Base-by-base conservation (phyloP, 2,888 invertebrate genomes). In the Leptopilina drosophilae region DNA sequence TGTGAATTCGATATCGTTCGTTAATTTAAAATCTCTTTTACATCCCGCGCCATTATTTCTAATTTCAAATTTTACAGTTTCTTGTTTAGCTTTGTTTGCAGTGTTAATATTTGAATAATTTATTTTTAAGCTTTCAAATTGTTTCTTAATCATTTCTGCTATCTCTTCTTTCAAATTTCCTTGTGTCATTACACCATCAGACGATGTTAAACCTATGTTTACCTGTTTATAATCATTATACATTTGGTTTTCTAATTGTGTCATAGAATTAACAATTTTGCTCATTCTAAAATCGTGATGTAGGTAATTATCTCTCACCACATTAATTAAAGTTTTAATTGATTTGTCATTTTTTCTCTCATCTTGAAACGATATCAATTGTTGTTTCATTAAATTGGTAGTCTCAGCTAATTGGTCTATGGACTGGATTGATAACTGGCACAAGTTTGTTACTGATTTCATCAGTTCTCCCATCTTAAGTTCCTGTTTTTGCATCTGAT, bases 1-100 rank as follows among this genome's bases (percentile, higher is more conserved):
- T 77, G 73, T 75, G 26, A 75, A 78, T 76, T 81, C 76, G 14
- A 73, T 64, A 42, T 73, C n/a, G n/a, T 26, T 40, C 46, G 46
- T 81, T 42, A 76, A 49, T 79, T 81, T 79, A 15, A 76, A 73
- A 53, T 81, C 62, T 59, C 75, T 64, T 78, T 76, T 77, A n/a
- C 73, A 62, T 79, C 77, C 79, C 12, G 59, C 56, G 6, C 59
- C 59, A 73, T 77, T 80, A 40, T 80, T 42, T 15, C 65, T 73
- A 20, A 67, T 64, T 77, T 77, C 40, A 15, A 77, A n/a, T 40
- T 67, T 53, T 15, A 53, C 49, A 6, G 67, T 64, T 42, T 81
- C 76, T 59, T 59, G 59, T 59, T 14, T 59, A 59, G 5, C 7
- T 59, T 15, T 59, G 2, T 59, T 59, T 59, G n/a, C 7, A 59